Percentiles rank a stretch among this genome's conserved stretches.
Evolutionary conservation across 2,113 vertebrate species (phyloP).

Genomic region (human (Homo sapiens)): GRCh38 chr9:895501-896000

Average conservation of each 20-base stretch:
- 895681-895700: not conserved
- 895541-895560: not conserved
- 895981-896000: too few relatives aligned
- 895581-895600: not conserved
- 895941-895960: accelerated
- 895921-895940: too few relatives aligned
- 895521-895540: not conserved
- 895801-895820: not conserved
- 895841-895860: too few relatives aligned
- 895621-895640: not conserved
- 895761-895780: not conserved
- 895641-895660: not conserved
- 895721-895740: not conserved
- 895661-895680: not conserved
- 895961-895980: too few relatives aligned
- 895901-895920: too few relatives aligned
- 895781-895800: not conserved
- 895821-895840: too few relatives aligned
- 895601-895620: not conserved
- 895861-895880: too few relatives aligned
- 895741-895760: not conserved
- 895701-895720: not conserved
- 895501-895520: not conserved
- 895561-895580: not conserved
- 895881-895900: too few relatives aligned